Base-by-base conservation (phyloP, 2,113 vertebrate species). In the Microcebus griseorufus region DNA sequence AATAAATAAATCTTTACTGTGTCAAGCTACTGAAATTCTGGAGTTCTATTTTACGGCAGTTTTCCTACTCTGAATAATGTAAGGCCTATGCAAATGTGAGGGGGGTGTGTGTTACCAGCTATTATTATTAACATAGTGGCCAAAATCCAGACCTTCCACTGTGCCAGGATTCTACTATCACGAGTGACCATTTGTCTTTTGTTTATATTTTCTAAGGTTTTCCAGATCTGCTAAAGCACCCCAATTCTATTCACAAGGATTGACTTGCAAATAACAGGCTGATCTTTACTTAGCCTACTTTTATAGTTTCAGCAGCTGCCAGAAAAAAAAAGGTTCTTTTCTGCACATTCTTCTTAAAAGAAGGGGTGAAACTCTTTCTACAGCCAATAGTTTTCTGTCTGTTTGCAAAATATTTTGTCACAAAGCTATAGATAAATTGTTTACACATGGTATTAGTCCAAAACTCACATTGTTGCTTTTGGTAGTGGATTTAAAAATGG, bases 401-500 rank as follows among this genome's bases (percentile, higher is more conserved):
- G 84, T 82, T 90, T 96, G 55, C 23, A 92, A 95, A 78, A 32
- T 29, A 92, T 37, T 92, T 88, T 85, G 37, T 72, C 55, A 87
- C 72, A 90, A 85, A 75, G 4, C 55, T 45, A 55, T 3, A 27
- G 14, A 75, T 73, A 3, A 76, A 53, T 62, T 83, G 58, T 70
- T 85, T 88, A 16, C 6, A 42, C 48, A 39, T 84, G 11, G 34
- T 75, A 64, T 2, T 9, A 90, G 25, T 9, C 20, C 13, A 69
- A 81, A 90, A 5, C 29, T 29, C 1, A 7, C 16, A 1, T 37
- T 8, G 64, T 73, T 94, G 39, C 25, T 88, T 67, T 37, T 69
- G 78, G 42, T 48, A 96, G 20, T 72, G 3, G 0, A 93, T 84
- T 94, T 79, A 45, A 88, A 90, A 86, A 23, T 25, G 67, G 1